A percentile compares a stretch with the other conserved stretches of the same genome.
phyloP scores from a whole-genome alignment of 2,888 invertebrate genomes.

The Serripes groenlandicus region DNA sequence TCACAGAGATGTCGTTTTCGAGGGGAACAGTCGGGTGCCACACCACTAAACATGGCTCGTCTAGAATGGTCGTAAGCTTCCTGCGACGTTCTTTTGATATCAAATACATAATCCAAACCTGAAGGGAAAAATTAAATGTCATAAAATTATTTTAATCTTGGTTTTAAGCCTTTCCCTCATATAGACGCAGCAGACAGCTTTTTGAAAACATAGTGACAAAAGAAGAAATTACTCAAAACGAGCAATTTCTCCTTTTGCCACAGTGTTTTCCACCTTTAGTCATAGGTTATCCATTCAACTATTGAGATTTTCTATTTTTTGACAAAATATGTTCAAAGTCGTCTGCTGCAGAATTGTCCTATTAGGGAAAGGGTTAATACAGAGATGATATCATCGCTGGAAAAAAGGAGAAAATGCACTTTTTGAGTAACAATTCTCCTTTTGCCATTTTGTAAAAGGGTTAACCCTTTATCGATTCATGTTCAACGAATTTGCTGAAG shows the following conservation, averaged over 20 bases:
- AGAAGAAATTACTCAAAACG: neutral
- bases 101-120: conserved; percentile 96
- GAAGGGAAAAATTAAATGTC: conserved; percentile 22
- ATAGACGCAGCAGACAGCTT: neutral
- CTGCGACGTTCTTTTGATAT: conserved; percentile 94
- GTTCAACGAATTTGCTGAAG: too few species aligned
- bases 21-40: conserved; percentile 3
- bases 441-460: too few species aligned
- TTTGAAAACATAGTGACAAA: too few species aligned
- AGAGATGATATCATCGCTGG: too few species aligned
- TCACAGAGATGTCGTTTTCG: conserved; percentile 5
- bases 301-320: neutral
- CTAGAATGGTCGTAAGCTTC: conserved; percentile 96
- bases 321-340: too few species aligned
- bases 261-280: neutral
- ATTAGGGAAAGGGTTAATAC: neutral
- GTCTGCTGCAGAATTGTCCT: too few species aligned
- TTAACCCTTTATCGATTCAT: too few species aligned
- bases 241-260: neutral
- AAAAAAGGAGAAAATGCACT: too few species aligned
- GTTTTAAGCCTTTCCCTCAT: neutral
- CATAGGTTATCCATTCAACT: too few species aligned
- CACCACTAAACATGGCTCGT: conserved; percentile 33
- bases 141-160: neutral
- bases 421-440: too few species aligned